Conservation (phyloP, 2,113 vertebrate species). For the Bostrychus sinensis region DNA sequence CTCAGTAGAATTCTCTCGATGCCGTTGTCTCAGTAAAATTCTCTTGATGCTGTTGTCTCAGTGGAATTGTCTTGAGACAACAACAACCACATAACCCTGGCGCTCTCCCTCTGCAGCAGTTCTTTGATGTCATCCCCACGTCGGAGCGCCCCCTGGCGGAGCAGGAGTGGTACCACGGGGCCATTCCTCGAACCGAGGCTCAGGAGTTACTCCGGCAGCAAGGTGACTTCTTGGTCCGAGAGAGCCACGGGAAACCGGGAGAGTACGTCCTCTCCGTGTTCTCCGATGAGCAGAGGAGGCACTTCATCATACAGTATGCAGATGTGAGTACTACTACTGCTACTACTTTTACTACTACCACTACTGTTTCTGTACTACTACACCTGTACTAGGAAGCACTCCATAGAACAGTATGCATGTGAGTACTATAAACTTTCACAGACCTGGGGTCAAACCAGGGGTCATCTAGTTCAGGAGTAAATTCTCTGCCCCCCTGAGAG, state of each 20-base stretch:
- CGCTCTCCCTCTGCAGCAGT: conserved; percentile 69
- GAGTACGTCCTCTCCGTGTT: conserved; percentile 99
- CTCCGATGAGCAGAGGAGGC: conserved; percentile 92
- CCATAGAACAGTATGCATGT: too few relatives aligned
- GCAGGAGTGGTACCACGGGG: conserved; percentile 98
- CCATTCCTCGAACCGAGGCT: conserved; percentile 94
- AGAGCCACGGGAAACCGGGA: conserved; percentile 97
- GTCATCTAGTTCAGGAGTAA: too few relatives aligned
- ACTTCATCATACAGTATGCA: conserved; percentile 98
- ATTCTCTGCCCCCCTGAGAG: too few relatives aligned
- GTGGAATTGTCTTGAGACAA: too few relatives aligned
- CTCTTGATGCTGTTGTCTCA: too few relatives aligned
- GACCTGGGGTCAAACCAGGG: too few relatives aligned
- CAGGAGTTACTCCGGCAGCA: conserved; percentile 95
- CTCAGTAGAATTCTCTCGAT: too few relatives aligned
- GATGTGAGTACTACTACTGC: conserved; percentile 80
- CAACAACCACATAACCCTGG: too few relatives aligned
- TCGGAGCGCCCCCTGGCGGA: conserved; percentile 92
- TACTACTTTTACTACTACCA: background rate
- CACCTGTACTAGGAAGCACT: too few relatives aligned
- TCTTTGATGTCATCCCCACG: conserved; percentile 88
- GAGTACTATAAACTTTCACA: too few relatives aligned
- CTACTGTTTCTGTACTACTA: background rate
- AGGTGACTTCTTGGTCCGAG: conserved; percentile 96
- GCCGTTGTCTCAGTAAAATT: too few relatives aligned